A percentile compares a stretch with the other conserved stretches of the same genome.
Conservation (phyloP, 2,797 vertebrate species). For the Trachops cirrhosus region DNA sequence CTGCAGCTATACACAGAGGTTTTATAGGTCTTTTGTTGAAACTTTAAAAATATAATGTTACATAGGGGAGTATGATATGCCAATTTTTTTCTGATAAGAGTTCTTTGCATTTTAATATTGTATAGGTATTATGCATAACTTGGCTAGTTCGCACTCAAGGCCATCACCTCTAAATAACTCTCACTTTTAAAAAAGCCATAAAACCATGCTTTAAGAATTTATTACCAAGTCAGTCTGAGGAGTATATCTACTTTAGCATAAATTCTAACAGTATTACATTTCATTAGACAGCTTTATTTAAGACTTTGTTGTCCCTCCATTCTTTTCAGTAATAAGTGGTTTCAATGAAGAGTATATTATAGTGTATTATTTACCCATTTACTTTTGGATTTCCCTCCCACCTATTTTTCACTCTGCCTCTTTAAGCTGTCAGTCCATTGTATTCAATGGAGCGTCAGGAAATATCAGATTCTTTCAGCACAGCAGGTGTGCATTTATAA, state of each 20-base stretch:
- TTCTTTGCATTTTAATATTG: constrained; percentile 62
- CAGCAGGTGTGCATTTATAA: constrained; percentile 54
- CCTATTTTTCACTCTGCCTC: constrained; percentile 16
- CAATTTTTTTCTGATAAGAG: constrained; percentile 62
- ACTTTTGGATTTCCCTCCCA: constrained; percentile 35
- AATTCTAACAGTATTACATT: constrained; percentile 1
- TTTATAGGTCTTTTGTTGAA: constrained; percentile 69
- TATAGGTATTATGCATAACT: constrained; percentile 39
- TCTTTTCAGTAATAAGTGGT: constrained; percentile 62
- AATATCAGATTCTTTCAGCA: constrained; percentile 19
- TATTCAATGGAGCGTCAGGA: constrained; percentile 66
- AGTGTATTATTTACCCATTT: constrained; percentile 55
- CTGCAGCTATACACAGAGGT: constrained; percentile 54
- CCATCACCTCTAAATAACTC: constrained; percentile 41
- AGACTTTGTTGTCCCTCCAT: constrained; percentile 19
- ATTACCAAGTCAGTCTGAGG: constrained; percentile 11
- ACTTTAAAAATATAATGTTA: constrained; percentile 64
- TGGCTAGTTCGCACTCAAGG: constrained; percentile 31
- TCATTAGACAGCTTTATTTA: constrained; percentile 42
- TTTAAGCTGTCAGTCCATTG: constrained; percentile 61
- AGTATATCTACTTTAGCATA: constrained; percentile 25
- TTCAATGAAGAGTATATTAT: constrained; percentile 33
- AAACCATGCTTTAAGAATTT: constrained; percentile 12
- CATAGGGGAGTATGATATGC: constrained; percentile 48
- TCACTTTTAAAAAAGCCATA: background rate